phyloP scores from a whole-genome alignment of 2,888 invertebrate genomes.

The Flexamia atlantica region DNA sequence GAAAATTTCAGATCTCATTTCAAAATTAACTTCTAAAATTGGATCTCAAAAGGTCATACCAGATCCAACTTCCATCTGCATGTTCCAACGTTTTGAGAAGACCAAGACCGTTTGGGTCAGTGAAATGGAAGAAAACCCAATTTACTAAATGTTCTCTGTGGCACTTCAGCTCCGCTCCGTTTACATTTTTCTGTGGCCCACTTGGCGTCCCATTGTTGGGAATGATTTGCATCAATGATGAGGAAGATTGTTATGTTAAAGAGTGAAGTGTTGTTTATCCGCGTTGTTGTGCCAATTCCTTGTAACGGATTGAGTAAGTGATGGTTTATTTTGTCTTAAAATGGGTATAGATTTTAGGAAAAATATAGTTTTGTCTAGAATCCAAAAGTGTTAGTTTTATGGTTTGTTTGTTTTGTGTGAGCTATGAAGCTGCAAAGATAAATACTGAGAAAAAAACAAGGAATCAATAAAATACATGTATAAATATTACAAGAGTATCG shows the following conservation, averaged over 20 bases:
- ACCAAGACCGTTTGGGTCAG: slow-evolving; percentile 35
- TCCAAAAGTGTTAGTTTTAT: too few relatives aligned
- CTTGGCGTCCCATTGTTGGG: background rate
- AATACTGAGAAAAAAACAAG: too few relatives aligned
- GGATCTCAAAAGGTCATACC: background rate
- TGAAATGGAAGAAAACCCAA: background rate
- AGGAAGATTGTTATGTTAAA: slow-evolving; percentile 21
- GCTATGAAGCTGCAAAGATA: too few relatives aligned
- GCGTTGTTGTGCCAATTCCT: background rate
- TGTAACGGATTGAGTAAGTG: slow-evolving; percentile 1
- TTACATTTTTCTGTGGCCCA: background rate
- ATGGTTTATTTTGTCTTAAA: background rate
- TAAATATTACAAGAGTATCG: too few relatives aligned
- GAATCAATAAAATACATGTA: too few relatives aligned
- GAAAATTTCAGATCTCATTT: slow-evolving; percentile 5
- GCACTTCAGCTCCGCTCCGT: background rate
- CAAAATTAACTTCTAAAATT: slow-evolving; percentile 7
- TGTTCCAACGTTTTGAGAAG: slow-evolving; percentile 52
- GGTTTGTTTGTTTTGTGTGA: too few relatives aligned
- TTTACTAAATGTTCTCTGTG: background rate
- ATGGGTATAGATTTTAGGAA: background rate
- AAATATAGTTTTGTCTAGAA: too few relatives aligned
- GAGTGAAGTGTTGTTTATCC: background rate
- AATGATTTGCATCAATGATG: slow-evolving; percentile 7
- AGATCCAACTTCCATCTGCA: background rate